phyloP scores from a whole-genome alignment of 2,888 invertebrate genomes.

The Eudasyphora cyanicolor region DNA sequence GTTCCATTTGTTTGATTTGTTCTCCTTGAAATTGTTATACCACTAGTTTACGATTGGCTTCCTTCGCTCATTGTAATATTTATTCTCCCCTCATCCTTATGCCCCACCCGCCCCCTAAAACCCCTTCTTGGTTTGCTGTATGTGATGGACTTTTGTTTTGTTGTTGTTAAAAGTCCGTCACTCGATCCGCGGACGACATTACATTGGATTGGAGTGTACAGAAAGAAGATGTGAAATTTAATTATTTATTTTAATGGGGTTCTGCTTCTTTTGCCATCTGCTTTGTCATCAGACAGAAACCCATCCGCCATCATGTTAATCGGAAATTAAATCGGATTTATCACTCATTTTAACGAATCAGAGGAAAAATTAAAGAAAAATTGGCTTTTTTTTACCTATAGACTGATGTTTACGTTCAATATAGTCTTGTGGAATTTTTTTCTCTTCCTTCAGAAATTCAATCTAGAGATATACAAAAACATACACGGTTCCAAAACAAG shows the following conservation, averaged over 20 bases:
- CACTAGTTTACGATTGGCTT: constrained; percentile 5
- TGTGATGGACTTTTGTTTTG: background rate
- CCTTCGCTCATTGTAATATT: background rate
- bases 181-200: too few relatives aligned
- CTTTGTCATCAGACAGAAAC: constrained; percentile 9
- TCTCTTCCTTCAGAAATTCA: background rate
- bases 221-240: background rate
- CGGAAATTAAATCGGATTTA: constrained; percentile 8
- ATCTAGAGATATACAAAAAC: background rate
- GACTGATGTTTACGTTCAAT: background rate
- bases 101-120: background rate
- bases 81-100: background rate
- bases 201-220: background rate
- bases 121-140: background rate
- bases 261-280: constrained; percentile 18
- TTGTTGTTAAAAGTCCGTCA: background rate
- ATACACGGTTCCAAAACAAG: constrained; percentile 9
- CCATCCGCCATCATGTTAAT: background rate
- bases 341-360: background rate
- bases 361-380: background rate
- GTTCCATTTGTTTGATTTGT: constrained; percentile 36
- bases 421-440: background rate
- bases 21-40: constrained; percentile 28
- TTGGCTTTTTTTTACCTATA: background rate
- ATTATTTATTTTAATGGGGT: constrained; percentile 19